These are phyloP conservation scores for Danio tinwini DNA, from an alignment of 2,797 vertebrate genomes.

Conservation along the genomic window DNA sequence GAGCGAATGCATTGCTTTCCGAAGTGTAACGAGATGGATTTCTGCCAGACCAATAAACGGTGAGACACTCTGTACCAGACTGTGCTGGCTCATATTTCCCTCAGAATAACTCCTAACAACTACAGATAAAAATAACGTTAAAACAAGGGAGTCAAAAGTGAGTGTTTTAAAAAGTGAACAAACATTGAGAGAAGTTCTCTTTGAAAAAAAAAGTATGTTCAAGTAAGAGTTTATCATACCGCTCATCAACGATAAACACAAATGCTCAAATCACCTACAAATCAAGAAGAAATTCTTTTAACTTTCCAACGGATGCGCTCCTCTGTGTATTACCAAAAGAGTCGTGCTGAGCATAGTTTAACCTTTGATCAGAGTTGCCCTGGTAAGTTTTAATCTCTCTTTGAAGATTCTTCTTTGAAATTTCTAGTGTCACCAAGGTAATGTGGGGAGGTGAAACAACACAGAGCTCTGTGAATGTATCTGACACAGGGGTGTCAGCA, in stretches of 20 bases:
- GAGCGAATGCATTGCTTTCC: constrained; percentile 73
- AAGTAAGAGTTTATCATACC: constrained; percentile 58
- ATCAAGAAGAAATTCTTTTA: constrained; percentile 44
- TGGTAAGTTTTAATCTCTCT: constrained; percentile 70
- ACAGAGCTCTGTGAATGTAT: neutral
- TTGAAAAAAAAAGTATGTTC: constrained; percentile 43
- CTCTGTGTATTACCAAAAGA: constrained; percentile 67
- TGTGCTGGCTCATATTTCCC: constrained; percentile 47
- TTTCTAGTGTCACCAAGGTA: constrained; percentile 31
- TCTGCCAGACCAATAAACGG: constrained; percentile 71
- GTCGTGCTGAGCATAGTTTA: constrained; percentile 67
- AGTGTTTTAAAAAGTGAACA: constrained; percentile 64
- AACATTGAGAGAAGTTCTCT: constrained; percentile 60
- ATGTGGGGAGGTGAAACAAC: constrained; percentile 18
- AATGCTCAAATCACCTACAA: constrained; percentile 44
- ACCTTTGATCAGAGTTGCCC: constrained; percentile 76
- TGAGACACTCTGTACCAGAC: constrained; percentile 51
- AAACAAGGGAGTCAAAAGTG: constrained; percentile 59
- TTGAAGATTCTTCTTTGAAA: constrained; percentile 67
- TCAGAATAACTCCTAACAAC: constrained; percentile 31
- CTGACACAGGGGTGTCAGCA: constrained; percentile 18
- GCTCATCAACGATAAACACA: constrained; percentile 20
- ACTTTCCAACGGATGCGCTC: constrained; percentile 59
- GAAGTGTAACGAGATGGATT: constrained; percentile 70
- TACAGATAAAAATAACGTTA: constrained; percentile 49